Percentiles rank a stretch among this genome's conserved stretches.
Evolutionary conservation across 92 coral and sea anemone species (phyloP).

Genomic region (Isaurus tuberculatus): DNA sequence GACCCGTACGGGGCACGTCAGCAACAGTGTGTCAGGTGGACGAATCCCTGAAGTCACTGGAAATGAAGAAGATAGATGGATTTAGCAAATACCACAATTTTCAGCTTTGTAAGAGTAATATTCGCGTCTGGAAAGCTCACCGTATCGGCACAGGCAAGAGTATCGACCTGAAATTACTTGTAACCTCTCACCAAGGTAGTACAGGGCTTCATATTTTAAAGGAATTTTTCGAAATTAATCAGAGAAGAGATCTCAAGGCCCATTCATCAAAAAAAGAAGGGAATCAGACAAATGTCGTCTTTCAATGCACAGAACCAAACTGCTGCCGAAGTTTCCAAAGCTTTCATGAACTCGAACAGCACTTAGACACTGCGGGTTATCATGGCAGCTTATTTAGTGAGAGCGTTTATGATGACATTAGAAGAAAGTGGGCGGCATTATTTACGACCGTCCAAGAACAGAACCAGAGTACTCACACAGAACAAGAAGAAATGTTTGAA

Average conservation of each 20-base stretch:
- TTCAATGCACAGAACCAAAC: constrained; percentile 60
- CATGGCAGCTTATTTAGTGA: neutral
- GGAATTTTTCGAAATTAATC: constrained; percentile 37
- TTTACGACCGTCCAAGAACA: neutral
- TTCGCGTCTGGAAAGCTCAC: constrained; percentile 55
- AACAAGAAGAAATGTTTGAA: neutral
- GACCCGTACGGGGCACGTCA: constrained; percentile 43
- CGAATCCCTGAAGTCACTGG: constrained; percentile 16
- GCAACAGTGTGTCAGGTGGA: constrained; percentile 47
- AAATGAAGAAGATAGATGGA: constrained; percentile 55
- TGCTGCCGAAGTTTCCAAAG: constrained; percentile 43
- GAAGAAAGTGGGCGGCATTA: constrained; percentile 11
- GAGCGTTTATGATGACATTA: neutral
- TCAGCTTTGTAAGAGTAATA: constrained; percentile 21
- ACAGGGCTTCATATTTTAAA: constrained; percentile 31
- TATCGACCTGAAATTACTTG: neutral
- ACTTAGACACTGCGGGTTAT: neutral
- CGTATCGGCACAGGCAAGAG: constrained; percentile 61
- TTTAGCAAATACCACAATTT: constrained; percentile 62
- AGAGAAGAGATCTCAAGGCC: constrained; percentile 10
- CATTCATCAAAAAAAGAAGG: constrained; percentile 7
- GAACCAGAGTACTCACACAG: neutral
- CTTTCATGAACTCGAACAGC: constrained; percentile 55
- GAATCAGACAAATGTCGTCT: constrained; percentile 10
- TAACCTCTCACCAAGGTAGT: constrained; percentile 40